Conservation (phyloP, 2,797 vertebrate genomes). For the Sus cebifrons region DNA sequence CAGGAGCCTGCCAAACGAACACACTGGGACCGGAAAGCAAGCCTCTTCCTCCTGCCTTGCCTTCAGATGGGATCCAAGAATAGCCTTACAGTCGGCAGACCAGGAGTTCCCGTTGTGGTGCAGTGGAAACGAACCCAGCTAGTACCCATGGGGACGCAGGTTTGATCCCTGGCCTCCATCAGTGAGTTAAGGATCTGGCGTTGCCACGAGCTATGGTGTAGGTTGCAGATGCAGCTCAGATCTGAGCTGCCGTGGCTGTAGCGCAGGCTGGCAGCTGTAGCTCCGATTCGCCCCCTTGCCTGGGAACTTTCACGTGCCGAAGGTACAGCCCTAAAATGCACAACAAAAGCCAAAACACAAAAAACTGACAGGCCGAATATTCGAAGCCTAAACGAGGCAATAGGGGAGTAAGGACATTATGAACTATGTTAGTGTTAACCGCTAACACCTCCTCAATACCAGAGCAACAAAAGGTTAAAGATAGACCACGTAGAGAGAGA, state of each 20-base stretch:
- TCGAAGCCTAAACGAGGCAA: neutral
- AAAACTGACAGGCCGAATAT: neutral
- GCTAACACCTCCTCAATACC: neutral
- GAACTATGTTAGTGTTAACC: neutral
- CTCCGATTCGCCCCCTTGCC: too few relatives aligned
- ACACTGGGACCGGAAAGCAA: neutral
- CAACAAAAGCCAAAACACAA: too few relatives aligned
- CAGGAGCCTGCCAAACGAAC: neutral
- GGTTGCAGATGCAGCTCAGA: too few relatives aligned
- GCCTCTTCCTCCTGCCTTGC: neutral
- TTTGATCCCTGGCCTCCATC: too few relatives aligned
- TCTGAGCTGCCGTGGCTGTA: too few relatives aligned
- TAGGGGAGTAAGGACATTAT: neutral
- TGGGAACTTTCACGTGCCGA: too few relatives aligned
- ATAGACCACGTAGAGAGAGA: neutral
- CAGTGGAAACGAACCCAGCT: too few relatives aligned
- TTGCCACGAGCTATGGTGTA: too few relatives aligned
- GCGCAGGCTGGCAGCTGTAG: too few relatives aligned
- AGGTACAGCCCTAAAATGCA: too few relatives aligned
- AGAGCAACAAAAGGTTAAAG: neutral
- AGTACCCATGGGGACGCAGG: too few relatives aligned
- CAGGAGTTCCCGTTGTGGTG: neutral
- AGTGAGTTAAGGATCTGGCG: too few relatives aligned
- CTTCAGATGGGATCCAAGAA: neutral
- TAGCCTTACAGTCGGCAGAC: neutral